phyloP scores from a whole-genome alignment of 2,888 invertebrate genomes.

The Fragum whitleyi region DNA sequence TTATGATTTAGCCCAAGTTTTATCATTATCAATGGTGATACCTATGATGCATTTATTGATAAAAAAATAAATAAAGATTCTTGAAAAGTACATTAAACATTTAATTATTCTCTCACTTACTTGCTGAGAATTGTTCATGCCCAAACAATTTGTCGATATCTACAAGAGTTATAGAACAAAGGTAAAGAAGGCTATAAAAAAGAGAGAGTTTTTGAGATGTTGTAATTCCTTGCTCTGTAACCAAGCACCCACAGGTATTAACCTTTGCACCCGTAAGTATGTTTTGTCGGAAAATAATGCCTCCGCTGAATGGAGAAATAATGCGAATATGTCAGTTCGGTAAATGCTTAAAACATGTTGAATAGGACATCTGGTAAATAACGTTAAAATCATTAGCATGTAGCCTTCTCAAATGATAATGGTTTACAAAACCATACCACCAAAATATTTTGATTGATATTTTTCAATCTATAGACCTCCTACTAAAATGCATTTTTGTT shows the following conservation, averaged over 20 bases:
- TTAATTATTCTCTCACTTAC: no score
- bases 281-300: constrained; percentile 1
- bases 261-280: constrained; percentile 12
- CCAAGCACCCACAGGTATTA: constrained; percentile 11
- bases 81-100: no score
- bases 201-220: background rate
- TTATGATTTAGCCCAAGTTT: no score
- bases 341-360: constrained; percentile 25
- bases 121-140: no score
- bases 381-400: constrained; percentile 5
- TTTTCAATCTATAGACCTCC: no score
- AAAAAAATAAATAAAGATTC: no score
- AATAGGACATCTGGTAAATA: constrained; percentile 19
- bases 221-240: constrained; percentile 7
- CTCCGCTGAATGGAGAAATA: constrained; percentile 11
- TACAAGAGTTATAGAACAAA: no score
- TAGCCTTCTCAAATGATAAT: background rate
- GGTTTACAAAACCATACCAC: background rate
- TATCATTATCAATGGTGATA: no score
- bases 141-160: no score
- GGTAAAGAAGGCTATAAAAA: constrained; percentile 1
- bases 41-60: no score
- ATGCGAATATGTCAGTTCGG: background rate
- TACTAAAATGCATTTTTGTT: no score
- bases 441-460: no score